Evolutionary conservation across 2,797 vertebrate species (phyloP), one percentile per base, ranked within the genome.

Genomic region (Crocodylus rhombifer): DNA sequence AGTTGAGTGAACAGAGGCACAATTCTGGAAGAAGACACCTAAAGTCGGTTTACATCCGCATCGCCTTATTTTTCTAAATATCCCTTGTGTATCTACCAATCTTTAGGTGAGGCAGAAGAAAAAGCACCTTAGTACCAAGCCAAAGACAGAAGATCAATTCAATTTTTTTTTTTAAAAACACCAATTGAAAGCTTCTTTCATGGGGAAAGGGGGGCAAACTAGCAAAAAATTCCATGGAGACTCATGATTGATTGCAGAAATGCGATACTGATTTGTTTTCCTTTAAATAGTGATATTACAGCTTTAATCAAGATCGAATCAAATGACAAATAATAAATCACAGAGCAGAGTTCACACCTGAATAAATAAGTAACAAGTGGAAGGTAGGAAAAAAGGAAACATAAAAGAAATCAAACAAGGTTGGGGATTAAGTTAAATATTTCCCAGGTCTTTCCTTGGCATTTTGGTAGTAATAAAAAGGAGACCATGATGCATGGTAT

Each of bases 241-340:
- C 65, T 89, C 33, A 55, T 91, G 87, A 95, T 91, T 91, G 83
- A 96, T 96, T 93, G 92, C 60, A 81, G 80, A 94, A 90, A 63
- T 58, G 74, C 55, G 4, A 84, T 36, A 71, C n/a, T 88, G 90
- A 91, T 97, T 96, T 94, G 89, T 84, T 93, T 97, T 93, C 85
- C 89, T 94, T 91, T 93, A 94, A 97, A 92, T 86, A 94, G 78
- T 87, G 75, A 92, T 87, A 93, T 78, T 94, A 20, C 26, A 76
- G 90, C 80, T 91, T 95, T 94, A 96, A 97, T 96, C 87, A 97
- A 96, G 91, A 96, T 82, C 18, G 33, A 94, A 94, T 91, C 82
- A 75, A 94, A 86, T 62, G 76, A 33, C 84, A 89, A 95, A 87
- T 89, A 93, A 95, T 95, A 95, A 93, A 93, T 95, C 91, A 91